Evolutionary conservation across 2,888 invertebrate genomes (phyloP), one percentile per base, ranked within the genome.

Genomic region (Petrolisthes cinctipes): DNA sequence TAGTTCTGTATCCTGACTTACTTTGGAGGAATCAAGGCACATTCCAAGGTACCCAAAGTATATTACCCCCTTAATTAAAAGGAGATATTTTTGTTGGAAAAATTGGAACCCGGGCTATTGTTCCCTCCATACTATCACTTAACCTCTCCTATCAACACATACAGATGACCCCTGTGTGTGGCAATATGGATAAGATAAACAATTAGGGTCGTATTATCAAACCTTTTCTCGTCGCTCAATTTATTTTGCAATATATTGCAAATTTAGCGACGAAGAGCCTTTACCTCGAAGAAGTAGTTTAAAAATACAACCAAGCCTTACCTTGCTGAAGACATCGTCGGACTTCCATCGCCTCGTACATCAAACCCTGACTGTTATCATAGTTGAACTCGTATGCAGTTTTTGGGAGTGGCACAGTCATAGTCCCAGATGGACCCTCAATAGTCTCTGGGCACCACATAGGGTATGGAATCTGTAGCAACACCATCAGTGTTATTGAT

Each of bases 301-400:
- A 37, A 71, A 9, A 14, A 20, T 61, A 17, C 37, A 5, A 7
- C n/a, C 6, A 20, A 11, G 6, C 83, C 88, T 51, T 14, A 88
- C 95, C 96, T 93, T 94, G 93, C 89, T 94, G 93, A 68, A 97
- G 94, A 92, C 96, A 96, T 89, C 95, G 94, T 91, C 96, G 94
- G 83, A 95, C 96, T 92, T 96, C 96, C 91, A 95, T 94, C 68
- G 97, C 97, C 93, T 97, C 95, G 92, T 96, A 97, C 90, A 95
- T 94, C 82, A 97, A 93, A 2, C 96, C 96, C 51, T 95, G 95
- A 90, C 96, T 96, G 92, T 96, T 96, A 86, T 93, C 92, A 92
- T 95, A 96, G 92, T 96, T 95, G 89, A 92, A 92, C 90, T 95
- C 57, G 23, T 68, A 82, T 20, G 61, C 82, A n/a, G 71, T 73